Evolutionary conservation across 2,113 vertebrate species (phyloP).

Genomic region (Pedionomus torquatus): DNA sequence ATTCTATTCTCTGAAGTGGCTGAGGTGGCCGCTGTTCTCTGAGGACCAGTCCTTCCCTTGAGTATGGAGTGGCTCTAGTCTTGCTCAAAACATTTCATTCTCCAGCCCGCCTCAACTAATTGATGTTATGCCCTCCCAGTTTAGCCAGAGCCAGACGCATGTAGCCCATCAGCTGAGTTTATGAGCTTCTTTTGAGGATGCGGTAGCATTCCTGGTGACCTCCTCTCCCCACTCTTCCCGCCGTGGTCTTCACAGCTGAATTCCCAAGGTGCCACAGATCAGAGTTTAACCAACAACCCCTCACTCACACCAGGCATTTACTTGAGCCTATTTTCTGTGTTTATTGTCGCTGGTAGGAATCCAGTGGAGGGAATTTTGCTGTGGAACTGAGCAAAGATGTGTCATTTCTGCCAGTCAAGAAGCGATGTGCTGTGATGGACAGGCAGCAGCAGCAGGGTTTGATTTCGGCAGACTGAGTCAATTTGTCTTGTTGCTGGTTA

Average conservation of each 20-base stretch:
- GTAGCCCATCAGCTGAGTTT: neutral
- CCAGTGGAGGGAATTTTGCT: neutral
- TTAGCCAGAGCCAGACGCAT: rapidly evolving
- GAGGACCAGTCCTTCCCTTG: neutral
- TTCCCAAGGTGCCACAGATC: neutral
- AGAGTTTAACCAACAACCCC: neutral
- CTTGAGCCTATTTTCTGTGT: neutral
- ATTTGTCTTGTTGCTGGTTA: neutral
- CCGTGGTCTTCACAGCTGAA: neutral
- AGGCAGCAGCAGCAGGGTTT: neutral
- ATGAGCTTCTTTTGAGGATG: neutral
- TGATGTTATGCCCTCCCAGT: rapidly evolving
- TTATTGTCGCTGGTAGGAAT: neutral
- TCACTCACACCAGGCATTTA: neutral
- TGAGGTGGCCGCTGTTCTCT: rapidly evolving
- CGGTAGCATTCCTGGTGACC: neutral
- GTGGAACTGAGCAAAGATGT: neutral
- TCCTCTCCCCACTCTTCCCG: neutral
- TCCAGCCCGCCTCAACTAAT: rapidly evolving
- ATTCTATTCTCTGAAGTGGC: neutral
- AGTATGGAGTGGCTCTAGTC: neutral
- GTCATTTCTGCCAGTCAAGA: neutral
- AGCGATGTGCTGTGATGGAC: neutral
- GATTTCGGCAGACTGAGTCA: neutral
- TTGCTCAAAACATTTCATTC: neutral